Percentiles rank a stretch among this genome's conserved stretches.
Conservation (phyloP, 2,888 invertebrate species). For the Busseola fusca region DNA sequence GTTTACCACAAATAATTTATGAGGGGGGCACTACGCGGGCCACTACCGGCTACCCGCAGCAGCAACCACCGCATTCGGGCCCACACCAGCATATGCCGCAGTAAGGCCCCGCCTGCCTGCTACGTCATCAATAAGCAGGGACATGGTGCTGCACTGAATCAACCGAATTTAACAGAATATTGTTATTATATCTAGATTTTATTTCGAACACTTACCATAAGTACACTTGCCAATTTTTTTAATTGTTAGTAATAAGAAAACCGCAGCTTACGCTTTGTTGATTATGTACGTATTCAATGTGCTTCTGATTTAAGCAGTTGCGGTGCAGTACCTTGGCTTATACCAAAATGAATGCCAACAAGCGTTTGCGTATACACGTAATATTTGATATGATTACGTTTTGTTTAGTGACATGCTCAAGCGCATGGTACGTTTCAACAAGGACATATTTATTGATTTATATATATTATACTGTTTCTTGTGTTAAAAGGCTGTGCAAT, state of each 20-base stretch:
- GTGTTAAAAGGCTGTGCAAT: conserved; percentile 66
- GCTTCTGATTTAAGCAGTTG: conserved; percentile 3
- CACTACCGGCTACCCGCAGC: conserved; percentile 57
- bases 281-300: conserved; percentile 19
- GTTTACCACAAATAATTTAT: conserved; percentile 71
- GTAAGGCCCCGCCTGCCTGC: conserved; percentile 48
- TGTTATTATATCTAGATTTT: conserved; percentile 33
- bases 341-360: conserved; percentile 34
- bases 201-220: conserved; percentile 37
- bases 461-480: conserved; percentile 46
- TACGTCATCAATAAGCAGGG: not conserved
- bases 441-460: conserved; percentile 26
- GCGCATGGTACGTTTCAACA: conserved; percentile 18
- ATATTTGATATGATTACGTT: conserved; percentile 13
- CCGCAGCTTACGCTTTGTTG: conserved; percentile 38
- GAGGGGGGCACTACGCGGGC: conserved; percentile 61
- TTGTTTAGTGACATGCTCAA: conserved; percentile 11
- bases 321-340: conserved; percentile 19
- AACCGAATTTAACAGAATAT: conserved; percentile 17
- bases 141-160: conserved; percentile 10
- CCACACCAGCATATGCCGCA: conserved; percentile 69
- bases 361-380: not conserved
- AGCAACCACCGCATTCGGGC: conserved; percentile 51
- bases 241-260: conserved; percentile 29
- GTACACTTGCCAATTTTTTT: conserved; percentile 54